Conservation (phyloP, 2,888 invertebrate genomes). For the Acronicta aceris region DNA sequence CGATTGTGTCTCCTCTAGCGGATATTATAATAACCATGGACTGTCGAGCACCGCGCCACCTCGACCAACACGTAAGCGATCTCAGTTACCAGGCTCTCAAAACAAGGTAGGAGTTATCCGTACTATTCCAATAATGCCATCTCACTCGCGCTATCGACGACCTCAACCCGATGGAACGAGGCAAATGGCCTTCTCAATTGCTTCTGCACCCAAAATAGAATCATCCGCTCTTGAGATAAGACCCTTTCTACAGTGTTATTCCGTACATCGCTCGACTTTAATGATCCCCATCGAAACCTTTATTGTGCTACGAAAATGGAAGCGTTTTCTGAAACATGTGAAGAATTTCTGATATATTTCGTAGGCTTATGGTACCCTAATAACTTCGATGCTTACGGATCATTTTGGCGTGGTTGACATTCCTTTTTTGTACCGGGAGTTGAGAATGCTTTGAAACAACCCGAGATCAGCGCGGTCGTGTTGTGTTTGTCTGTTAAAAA, state of each 20-base stretch:
- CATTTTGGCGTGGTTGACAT: slow-evolving; percentile 86
- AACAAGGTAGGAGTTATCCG: slow-evolving; percentile 38
- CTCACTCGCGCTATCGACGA: slow-evolving; percentile 75
- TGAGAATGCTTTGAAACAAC: slow-evolving; percentile 59
- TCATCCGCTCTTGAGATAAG: slow-evolving; percentile 57
- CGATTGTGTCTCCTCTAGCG: slow-evolving; percentile 48
- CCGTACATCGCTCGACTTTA: slow-evolving; percentile 58
- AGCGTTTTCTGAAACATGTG: slow-evolving; percentile 74
- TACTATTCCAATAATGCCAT: slow-evolving; percentile 56
- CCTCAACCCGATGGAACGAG: slow-evolving; percentile 68
- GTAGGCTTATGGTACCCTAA: slow-evolving; percentile 79
- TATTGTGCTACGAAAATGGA: slow-evolving; percentile 74
- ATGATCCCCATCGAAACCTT: slow-evolving; percentile 69
- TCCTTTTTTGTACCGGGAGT: slow-evolving; percentile 73
- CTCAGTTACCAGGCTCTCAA: slow-evolving; percentile 81
- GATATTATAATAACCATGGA: slow-evolving; percentile 45
- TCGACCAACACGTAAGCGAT: slow-evolving; percentile 88
- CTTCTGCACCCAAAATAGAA: slow-evolving; percentile 54
- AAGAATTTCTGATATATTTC: slow-evolving; percentile 81
- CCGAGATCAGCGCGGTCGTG: slow-evolving; percentile 60
- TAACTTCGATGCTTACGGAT: slow-evolving; percentile 85
- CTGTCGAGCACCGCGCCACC: slow-evolving; percentile 83
- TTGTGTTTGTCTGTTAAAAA: slow-evolving; percentile 67
- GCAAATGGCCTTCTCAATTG: slow-evolving; percentile 65
- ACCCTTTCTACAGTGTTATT: slow-evolving; percentile 53